A percentile compares a stretch with the other conserved stretches of the same genome.
phyloP scores from a whole-genome alignment of 1,140 invertebrate genomes.

The Bombus waltoni region DNA sequence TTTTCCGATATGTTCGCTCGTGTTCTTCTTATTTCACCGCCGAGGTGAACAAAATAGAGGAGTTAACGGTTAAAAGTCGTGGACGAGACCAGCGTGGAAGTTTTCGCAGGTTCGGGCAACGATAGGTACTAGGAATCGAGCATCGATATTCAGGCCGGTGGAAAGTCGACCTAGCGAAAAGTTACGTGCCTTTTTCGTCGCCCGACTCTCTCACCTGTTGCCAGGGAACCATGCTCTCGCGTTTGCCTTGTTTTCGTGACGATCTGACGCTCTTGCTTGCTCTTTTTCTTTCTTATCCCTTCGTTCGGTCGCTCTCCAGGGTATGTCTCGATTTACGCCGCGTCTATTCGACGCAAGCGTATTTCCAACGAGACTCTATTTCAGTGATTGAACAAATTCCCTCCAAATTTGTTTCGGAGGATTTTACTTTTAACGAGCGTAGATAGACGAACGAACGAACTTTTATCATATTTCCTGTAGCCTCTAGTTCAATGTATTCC shows the following conservation, averaged over 20 bases:
- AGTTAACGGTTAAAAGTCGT: neutral
- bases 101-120: constrained; percentile 15
- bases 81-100: neutral
- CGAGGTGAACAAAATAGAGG: neutral
- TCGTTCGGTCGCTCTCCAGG: neutral
- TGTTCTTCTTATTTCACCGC: too few relatives aligned
- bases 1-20: neutral
- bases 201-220: constrained; percentile 66
- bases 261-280: neutral
- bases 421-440: neutral
- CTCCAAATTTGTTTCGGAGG: neutral
- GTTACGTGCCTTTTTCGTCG: constrained; percentile 58
- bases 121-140: constrained; percentile 20
- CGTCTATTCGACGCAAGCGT: neutral
- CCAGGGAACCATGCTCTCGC: constrained; percentile 46
- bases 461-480: neutral
- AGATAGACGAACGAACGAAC: too few relatives aligned
- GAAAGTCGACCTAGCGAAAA: constrained; percentile 45
- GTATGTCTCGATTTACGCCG: neutral
- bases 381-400: neutral
- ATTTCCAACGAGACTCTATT: neutral
- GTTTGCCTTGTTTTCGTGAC: constrained; percentile 41
- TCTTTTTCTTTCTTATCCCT: neutral
- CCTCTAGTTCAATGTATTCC: too few relatives aligned
- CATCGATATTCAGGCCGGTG: constrained; percentile 58